phyloP scores from a whole-genome alignment of 2,113 vertebrate species.

The Panthera tigris region DNA sequence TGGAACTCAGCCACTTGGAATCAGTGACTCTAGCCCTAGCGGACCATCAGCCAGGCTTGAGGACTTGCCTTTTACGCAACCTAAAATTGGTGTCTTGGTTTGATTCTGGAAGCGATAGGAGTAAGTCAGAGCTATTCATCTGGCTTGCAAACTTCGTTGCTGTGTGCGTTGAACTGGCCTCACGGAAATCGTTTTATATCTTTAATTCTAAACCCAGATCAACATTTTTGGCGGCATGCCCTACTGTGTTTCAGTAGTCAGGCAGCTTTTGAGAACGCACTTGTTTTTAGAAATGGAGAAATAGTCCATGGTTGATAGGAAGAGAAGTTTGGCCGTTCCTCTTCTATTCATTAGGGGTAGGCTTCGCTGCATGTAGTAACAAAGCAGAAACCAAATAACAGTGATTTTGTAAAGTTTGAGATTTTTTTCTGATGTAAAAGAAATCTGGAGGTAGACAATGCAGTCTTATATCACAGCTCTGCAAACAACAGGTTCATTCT shows the following conservation, averaged over 20 bases:
- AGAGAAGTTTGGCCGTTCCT: not conserved
- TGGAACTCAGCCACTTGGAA: not conserved
- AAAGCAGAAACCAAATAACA: not conserved
- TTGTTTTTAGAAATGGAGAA: not conserved
- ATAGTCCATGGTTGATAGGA: not conserved
- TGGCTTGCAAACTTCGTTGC: not conserved
- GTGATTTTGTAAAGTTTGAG: not conserved
- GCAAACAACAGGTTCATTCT: not conserved
- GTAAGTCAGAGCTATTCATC: not conserved
- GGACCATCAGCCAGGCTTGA: not conserved
- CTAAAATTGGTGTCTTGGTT: not conserved
- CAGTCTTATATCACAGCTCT: not conserved
- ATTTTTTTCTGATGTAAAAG: not conserved
- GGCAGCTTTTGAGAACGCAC: not conserved
- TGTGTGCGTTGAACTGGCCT: not conserved
- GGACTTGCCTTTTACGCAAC: not conserved
- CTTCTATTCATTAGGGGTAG: not conserved
- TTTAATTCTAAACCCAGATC: not conserved
- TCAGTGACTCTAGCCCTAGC: not conserved
- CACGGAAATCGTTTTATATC: not conserved
- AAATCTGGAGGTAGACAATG: not conserved
- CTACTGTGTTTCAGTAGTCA: not conserved
- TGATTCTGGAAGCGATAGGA: not conserved
- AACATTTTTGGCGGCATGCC: not conserved
- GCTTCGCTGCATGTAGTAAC: not conserved